Conservation (phyloP, 1,140 invertebrate genomes). For the Phortica variegata region DNA sequence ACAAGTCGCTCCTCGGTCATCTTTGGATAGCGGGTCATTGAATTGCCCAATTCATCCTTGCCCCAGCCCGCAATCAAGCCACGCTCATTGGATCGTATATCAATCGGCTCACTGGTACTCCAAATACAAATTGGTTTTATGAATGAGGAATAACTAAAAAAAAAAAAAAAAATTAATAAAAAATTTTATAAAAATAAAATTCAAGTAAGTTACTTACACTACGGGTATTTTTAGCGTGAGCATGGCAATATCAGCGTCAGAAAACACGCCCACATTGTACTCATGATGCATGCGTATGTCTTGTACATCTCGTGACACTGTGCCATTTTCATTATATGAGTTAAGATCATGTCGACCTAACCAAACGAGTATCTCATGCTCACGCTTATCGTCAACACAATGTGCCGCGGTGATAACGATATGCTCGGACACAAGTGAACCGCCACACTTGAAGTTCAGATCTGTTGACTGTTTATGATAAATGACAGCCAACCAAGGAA, state of each 20-base stretch:
- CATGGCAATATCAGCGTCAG: slow-evolving; percentile 59
- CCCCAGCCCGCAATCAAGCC: slow-evolving; percentile 64
- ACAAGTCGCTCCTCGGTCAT: slow-evolving; percentile 62
- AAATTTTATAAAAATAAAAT: no score
- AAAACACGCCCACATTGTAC: slow-evolving; percentile 40
- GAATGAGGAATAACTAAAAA: neutral
- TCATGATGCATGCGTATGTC: slow-evolving; percentile 56
- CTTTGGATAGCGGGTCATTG: slow-evolving; percentile 58
- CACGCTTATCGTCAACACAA: no score
- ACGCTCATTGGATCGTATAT: slow-evolving; percentile 24
- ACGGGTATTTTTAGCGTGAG: no score
- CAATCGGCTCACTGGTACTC: slow-evolving; percentile 43
- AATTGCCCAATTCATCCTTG: slow-evolving; percentile 58
- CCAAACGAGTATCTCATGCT: no score
- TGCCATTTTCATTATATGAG: slow-evolving; percentile 43
- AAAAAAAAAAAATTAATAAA: no score
- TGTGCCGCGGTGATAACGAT: slow-evolving; percentile 58
- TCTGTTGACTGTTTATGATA: slow-evolving; percentile 50
- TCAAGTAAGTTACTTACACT: no score
- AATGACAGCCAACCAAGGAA: slow-evolving; percentile 71
- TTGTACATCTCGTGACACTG: slow-evolving; percentile 36
- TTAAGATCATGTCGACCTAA: slow-evolving; percentile 56
- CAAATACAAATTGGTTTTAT: slow-evolving; percentile 64
- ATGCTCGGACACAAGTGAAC: slow-evolving; percentile 60
- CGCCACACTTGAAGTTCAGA: slow-evolving; percentile 56